Conservation (phyloP, 1,140 invertebrate species). For the Adoxophyes honmai region DNA sequence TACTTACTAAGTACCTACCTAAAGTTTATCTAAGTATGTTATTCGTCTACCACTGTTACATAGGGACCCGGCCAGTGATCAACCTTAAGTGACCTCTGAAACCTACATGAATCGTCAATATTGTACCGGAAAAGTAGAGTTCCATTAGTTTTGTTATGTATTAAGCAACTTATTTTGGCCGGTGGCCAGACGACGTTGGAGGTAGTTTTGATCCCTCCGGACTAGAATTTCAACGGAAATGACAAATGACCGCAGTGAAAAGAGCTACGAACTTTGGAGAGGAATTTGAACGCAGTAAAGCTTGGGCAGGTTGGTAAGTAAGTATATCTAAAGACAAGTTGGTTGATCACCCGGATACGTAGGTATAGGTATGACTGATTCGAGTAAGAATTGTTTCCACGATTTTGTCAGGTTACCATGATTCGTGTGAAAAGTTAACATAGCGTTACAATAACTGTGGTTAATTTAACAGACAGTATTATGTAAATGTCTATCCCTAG, state of each 20-base stretch:
- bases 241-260: constrained; percentile 3
- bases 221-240: constrained; percentile 9
- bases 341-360: too few species aligned
- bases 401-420: too few species aligned
- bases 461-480: too few species aligned
- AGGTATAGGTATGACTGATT: too few species aligned
- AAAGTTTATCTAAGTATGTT: too few species aligned
- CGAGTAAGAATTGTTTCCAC: too few species aligned
- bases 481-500: too few species aligned
- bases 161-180: constrained; percentile 5
- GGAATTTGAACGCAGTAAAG: background rate
- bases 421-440: too few species aligned
- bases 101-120: background rate
- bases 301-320: background rate
- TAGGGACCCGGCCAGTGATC: too few species aligned
- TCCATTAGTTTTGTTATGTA: constrained; percentile 8
- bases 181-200: background rate
- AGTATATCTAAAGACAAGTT: background rate
- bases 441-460: too few species aligned
- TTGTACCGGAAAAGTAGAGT: background rate
- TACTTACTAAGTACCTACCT: too few species aligned
- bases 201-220: constrained; percentile 7
- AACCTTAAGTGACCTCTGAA: background rate
- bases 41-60: too few species aligned
- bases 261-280: constrained; percentile 3